Percentiles rank a stretch among this genome's conserved stretches.
These are phyloP conservation scores for Aleiodes alternator DNA, from an alignment of 2,888 invertebrate species.

Conservation along the genomic window DNA sequence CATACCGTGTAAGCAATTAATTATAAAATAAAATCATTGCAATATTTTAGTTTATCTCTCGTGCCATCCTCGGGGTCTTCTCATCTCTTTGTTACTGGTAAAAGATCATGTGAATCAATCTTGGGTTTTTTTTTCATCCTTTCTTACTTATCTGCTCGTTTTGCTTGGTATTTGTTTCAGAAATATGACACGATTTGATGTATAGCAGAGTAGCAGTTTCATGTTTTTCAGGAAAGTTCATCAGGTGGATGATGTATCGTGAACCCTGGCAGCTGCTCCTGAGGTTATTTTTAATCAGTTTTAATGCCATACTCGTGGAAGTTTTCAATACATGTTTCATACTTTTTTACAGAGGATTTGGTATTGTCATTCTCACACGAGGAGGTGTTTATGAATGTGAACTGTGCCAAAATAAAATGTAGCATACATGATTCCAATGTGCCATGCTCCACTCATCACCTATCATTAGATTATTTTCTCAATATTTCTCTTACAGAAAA, in stretches of 20 bases:
- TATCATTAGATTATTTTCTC: no score
- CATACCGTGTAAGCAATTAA: conserved; percentile 34
- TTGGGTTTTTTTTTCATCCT: background rate
- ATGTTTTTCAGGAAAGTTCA: conserved; percentile 27
- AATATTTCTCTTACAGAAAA: no score
- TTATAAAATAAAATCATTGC: conserved; percentile 35
- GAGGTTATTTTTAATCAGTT: background rate
- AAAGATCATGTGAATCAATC: conserved; percentile 26
- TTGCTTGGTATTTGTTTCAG: conserved; percentile 9
- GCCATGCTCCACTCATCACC: no score
- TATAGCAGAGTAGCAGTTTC: background rate
- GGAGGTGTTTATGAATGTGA: no score
- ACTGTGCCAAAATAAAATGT: no score
- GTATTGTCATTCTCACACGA: background rate
- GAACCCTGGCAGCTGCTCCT: conserved; percentile 8
- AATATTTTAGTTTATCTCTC: conserved; percentile 30
- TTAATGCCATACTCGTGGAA: background rate
- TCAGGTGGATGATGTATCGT: conserved; percentile 26
- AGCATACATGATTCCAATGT: no score
- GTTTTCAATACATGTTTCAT: background rate
- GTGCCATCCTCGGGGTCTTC: conserved; percentile 18
- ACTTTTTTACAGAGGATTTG: background rate
- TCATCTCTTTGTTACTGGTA: conserved; percentile 20
- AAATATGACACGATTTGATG: conserved; percentile 13
- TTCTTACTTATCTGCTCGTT: background rate